Evolutionary conservation across 2,113 vertebrate species (phyloP).

Genomic region (Corythaixoides concolor): DNA sequence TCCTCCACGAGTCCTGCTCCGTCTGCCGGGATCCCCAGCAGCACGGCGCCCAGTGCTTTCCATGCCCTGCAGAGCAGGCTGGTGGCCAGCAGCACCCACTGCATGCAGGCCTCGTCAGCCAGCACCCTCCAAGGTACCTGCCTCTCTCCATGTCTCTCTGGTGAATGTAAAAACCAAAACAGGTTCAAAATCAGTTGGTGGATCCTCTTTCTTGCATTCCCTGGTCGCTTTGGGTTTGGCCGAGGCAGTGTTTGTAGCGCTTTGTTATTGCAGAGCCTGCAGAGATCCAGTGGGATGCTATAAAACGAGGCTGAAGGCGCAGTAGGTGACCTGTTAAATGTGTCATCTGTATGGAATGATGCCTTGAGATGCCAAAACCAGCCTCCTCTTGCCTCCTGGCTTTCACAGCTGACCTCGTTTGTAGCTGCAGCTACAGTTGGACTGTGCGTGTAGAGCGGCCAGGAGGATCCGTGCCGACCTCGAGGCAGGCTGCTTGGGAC

Average conservation of each 20-base stretch:
- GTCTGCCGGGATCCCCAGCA: constrained; percentile 36
- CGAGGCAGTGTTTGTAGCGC: fast-evolving
- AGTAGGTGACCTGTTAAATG: background rate
- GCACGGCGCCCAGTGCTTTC: constrained; percentile 78
- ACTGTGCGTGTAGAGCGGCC: background rate
- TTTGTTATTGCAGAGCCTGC: background rate
- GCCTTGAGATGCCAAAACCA: fast-evolving
- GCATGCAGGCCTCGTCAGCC: constrained; percentile 76
- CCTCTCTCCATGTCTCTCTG: background rate
- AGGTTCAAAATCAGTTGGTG: fast-evolving
- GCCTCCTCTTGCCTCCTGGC: background rate
- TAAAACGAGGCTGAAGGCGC: background rate
- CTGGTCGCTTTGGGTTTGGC: background rate
- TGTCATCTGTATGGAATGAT: fast-evolving
- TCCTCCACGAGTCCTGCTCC: constrained; percentile 44
- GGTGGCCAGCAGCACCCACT: constrained; percentile 74
- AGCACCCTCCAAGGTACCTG: constrained; percentile 84
- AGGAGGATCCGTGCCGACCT: background rate
- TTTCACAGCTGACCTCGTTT: background rate
- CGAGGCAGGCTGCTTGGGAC: background rate
- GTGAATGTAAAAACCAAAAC: background rate
- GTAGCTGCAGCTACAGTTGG: background rate
- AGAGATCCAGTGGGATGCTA: background rate
- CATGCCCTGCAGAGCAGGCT: constrained; percentile 85
- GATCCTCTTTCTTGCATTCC: too few relatives aligned